Evolutionary conservation across 2,888 invertebrate genomes (phyloP).

Genomic region (Limnephilus lunatus): DNA sequence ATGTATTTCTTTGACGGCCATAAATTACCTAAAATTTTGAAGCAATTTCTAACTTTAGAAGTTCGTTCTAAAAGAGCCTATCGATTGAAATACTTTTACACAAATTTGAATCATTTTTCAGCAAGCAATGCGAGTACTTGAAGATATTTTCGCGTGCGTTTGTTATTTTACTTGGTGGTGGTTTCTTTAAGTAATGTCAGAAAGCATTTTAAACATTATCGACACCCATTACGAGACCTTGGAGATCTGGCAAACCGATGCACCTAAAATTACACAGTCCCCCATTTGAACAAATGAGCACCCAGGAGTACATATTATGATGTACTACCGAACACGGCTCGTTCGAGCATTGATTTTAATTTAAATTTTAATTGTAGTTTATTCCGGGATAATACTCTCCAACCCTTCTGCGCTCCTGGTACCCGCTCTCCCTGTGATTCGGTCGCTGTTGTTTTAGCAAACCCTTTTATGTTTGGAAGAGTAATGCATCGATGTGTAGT

Average conservation of each 20-base stretch:
- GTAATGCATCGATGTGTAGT: constrained; percentile 65
- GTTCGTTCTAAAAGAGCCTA: constrained; percentile 44
- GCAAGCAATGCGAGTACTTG: neutral
- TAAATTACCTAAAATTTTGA: constrained; percentile 4
- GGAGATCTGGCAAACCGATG: constrained; percentile 61
- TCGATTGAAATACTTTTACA: constrained; percentile 5
- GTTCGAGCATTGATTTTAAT: constrained; percentile 77
- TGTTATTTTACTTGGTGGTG: neutral
- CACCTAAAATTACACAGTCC: constrained; percentile 61
- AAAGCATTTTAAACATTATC: constrained; percentile 57
- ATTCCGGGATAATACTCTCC: constrained; percentile 69
- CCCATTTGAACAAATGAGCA: constrained; percentile 63
- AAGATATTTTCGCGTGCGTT: constrained; percentile 31
- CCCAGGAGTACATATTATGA: constrained; percentile 32
- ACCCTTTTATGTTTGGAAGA: constrained; percentile 58
- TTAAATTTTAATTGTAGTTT: constrained; percentile 79
- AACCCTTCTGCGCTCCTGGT: constrained; percentile 36
- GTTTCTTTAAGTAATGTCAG: constrained; percentile 10
- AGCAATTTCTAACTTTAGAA: neutral
- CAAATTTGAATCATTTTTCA: constrained; percentile 30
- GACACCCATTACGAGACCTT: constrained; percentile 60
- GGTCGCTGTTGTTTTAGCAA: constrained; percentile 55
- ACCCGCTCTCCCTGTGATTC: constrained; percentile 48
- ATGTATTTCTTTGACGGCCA: constrained; percentile 35
- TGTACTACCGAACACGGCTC: constrained; percentile 54